Evolutionary conservation across 2,888 invertebrate genomes (phyloP).

Genomic region (Rotaria macrura): DNA sequence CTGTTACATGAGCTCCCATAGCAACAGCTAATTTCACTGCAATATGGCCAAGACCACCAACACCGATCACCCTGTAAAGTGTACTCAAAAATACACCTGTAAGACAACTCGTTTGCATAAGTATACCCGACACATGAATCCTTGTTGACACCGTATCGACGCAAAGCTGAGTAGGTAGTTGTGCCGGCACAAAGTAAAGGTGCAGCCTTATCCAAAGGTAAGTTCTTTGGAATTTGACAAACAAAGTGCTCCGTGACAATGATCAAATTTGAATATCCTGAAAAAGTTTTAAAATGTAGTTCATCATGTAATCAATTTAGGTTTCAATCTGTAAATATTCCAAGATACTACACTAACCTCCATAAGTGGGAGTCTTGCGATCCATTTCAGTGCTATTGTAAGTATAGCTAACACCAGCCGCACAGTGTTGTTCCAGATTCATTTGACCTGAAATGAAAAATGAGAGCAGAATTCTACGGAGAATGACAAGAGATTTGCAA

Average conservation of each 20-base stretch:
- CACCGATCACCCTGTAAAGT: not conserved
- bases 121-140: not conserved
- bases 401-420: not conserved
- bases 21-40: not conserved
- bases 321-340: too few species aligned
- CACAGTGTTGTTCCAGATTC: not conserved
- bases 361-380: not conserved
- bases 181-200: conserved; percentile 3
- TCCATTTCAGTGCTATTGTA: not conserved
- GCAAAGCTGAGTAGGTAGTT: not conserved
- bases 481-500: not conserved
- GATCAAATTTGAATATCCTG: not conserved
- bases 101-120: not conserved
- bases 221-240: not conserved
- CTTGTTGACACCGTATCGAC: not conserved
- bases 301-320: too few species aligned
- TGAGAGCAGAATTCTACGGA: not conserved
- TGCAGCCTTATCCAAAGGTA: not conserved
- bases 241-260: not conserved
- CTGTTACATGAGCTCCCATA: not conserved
- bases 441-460: not conserved
- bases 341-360: not conserved
- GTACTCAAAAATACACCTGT: not conserved
- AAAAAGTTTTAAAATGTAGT: not conserved
- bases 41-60: conserved; percentile 4